Evolutionary conservation across 2,797 vertebrate species (phyloP), one percentile per base, ranked within the genome.

Genomic region (Falco berigora): DNA sequence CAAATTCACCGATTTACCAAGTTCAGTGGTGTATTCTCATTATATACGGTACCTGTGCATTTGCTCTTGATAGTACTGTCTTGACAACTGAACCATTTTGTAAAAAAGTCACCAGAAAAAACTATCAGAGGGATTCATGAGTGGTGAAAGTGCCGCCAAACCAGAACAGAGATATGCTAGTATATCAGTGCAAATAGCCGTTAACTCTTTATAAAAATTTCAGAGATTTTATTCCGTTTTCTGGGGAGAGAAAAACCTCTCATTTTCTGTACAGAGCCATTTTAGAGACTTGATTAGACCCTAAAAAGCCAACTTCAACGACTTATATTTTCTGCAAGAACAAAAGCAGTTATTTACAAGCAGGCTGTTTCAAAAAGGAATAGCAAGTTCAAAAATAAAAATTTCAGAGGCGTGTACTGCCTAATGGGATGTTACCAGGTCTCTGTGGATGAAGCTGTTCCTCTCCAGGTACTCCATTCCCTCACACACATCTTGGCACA

Each of bases 381-480:
- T 17, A 62, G 6, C 18, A 78, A 4, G 2, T 16, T 56, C 14
- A 56, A 55, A 91, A 79, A 2, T 2, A 56, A 58, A 61, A n/a
- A 49, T 28, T 52, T 74, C 9, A 50, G 44, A 83, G 15, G 27
- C 61, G 2, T 32, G 9, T 67, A 27, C 28, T 47, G 68, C 42
- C 36, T 28, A 64, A 52, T 1, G 25, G 17, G 9, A 23, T 38
- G 46, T 97, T 97, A 99, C 99, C 99, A 99, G 98, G 71, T 99
- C 99, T 97, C 99, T 98, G 98, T 99, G 99, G 96, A 99, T 98
- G 97, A 99, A 99, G 90, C 98, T 96, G 83, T 98, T 98, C 47
- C 96, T 93, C 96, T 99, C 99, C 97, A 99, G 97, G 96, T 99
- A 98, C 91, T 98, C 98, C 99, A 99, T 99, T 52, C 98, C 99